These are phyloP conservation scores for Pseudois nayaur DNA, from an alignment of 2,113 vertebrate species.

Conservation along the genomic window DNA sequence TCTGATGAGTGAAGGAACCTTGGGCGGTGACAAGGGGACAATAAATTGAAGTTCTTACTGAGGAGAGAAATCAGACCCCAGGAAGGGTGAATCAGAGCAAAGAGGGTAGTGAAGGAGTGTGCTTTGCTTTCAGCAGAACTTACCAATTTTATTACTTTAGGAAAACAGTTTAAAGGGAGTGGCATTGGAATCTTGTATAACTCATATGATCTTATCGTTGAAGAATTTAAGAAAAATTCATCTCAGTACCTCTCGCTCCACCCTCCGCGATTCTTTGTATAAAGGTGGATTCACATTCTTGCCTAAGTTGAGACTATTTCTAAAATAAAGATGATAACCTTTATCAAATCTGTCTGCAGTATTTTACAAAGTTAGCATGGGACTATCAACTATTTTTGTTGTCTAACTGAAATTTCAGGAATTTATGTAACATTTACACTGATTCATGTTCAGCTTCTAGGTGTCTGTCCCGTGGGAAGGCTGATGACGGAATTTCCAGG, in stretches of 20 bases:
- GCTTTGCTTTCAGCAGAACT: neutral
- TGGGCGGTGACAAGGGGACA: neutral
- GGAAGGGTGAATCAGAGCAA: neutral
- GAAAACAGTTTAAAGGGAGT: neutral
- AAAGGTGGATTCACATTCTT: no score
- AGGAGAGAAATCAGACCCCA: neutral
- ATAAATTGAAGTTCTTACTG: neutral
- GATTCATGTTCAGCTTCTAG: neutral
- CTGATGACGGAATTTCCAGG: neutral
- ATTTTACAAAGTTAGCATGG: neutral
- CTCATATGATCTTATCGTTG: neutral
- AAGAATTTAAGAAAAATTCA: neutral
- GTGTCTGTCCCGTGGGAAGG: neutral
- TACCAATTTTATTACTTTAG: neutral
- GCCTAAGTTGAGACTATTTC: neutral
- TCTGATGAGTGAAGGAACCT: neutral
- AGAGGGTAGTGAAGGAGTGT: neutral
- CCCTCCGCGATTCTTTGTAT: neutral
- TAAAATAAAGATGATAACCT: neutral
- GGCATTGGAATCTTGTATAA: neutral
- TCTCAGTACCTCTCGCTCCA: neutral
- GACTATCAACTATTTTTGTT: neutral
- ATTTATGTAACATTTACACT: neutral
- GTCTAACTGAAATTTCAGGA: neutral
- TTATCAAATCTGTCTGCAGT: neutral